Conservation (phyloP, 2,113 vertebrate genomes). For the Balaenoptera acutorostrata region DNA sequence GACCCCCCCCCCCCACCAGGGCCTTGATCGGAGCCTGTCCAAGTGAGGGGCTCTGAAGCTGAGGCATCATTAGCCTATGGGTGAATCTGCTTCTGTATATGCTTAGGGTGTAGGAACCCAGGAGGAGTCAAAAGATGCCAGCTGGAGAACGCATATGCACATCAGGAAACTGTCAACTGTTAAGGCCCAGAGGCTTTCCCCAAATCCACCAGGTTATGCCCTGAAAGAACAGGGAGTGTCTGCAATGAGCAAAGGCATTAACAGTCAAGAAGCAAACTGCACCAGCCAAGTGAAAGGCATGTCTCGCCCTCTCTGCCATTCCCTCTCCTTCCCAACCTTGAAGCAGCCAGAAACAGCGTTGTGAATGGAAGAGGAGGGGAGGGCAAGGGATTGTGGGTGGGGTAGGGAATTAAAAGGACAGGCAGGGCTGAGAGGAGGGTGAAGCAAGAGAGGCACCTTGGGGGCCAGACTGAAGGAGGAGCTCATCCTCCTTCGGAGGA, state of each 20-base stretch:
- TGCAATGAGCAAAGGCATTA: background rate
- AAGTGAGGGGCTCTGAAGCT: background rate
- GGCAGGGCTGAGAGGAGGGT: too few relatives aligned
- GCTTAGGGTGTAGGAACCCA: background rate
- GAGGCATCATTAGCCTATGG: background rate
- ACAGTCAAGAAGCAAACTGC: background rate
- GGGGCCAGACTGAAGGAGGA: background rate
- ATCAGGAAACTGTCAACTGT: background rate
- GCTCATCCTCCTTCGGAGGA: too few relatives aligned
- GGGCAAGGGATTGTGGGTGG: background rate
- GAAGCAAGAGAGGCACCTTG: background rate
- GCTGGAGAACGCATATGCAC: too few relatives aligned
- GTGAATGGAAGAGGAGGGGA: background rate
- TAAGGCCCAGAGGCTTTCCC: background rate
- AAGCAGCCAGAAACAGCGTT: background rate
- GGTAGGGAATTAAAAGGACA: background rate
- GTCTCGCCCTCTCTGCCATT: background rate
- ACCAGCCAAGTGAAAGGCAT: background rate
- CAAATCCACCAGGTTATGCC: background rate
- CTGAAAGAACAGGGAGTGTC: background rate
- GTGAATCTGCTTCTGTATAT: background rate
- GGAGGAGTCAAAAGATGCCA: background rate
- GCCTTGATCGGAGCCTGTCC: background rate
- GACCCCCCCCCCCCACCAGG: background rate
- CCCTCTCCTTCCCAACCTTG: background rate